Base-by-base conservation (phyloP, 2,113 vertebrate genomes). In the Dendrocopos noguchii region DNA sequence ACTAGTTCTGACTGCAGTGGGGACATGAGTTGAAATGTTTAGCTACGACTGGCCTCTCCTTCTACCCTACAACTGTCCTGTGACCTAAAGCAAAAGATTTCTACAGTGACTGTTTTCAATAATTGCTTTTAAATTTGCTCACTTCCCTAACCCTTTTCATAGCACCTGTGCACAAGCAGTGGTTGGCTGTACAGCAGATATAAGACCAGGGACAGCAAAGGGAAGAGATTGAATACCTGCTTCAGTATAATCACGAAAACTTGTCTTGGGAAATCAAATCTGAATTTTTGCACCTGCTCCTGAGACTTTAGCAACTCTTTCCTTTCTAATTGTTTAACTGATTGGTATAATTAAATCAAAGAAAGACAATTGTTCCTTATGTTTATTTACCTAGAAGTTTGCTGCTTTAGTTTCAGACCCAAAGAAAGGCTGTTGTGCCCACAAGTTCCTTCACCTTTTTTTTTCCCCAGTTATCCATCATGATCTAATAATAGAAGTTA, bases 191-290 rank as follows among this genome's bases (percentile, higher is more conserved):
- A 36, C 36, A 77, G 65, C 73, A 64, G 61, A 79, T 50, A 85
- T 61, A 63, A 84, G 81, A 84, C 33, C 60, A 67, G 56, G 33
- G 94, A 33, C 15, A 85, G 55, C 60, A 85, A 47, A 15, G 21
- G 29, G 11, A 77, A 80, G 10, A 46, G 52, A 71, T 8, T 89
- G 52, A 71, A 77, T 60, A 61, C 25, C 42, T 87, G 52, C 71
- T 56, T 85, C 52, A 17, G 31, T 77, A 71, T 64, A 72, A 55
- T 85, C 78, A 56, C 7, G 42, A 91, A 90, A 93, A 28, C 7
- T 83, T 91, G 72, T 56, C 85, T 77, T 91, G 64, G 64, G 90
- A 95, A 95, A 93, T 93, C 90, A 93, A 89, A 95, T 15, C 56
- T 67, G 79, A 67, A 80, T 52, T 60, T 74, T 87, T 36, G 46